Evolutionary conservation across 2,113 vertebrate species (phyloP).

Genomic region (Glaucidium brasilianum): DNA sequence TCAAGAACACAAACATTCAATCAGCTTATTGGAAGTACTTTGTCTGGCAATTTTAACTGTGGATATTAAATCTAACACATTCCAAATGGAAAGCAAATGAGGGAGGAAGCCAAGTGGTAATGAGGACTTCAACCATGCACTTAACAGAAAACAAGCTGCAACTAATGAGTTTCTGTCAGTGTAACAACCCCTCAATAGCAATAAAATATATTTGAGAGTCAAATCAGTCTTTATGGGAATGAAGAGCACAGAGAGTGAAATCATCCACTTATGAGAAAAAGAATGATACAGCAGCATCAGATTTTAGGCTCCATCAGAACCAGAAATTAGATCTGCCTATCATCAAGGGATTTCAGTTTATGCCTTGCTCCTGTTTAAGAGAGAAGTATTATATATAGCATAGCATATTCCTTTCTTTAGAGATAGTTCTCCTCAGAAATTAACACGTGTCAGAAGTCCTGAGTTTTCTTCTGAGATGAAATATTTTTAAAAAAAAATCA

Average conservation of each 20-base stretch:
- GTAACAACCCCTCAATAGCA: slow-evolving; percentile 14
- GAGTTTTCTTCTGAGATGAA: not conserved
- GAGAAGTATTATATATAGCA: not conserved
- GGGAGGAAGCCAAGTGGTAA: slow-evolving; percentile 31
- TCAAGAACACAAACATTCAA: slow-evolving; percentile 5
- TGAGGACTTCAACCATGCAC: slow-evolving; percentile 23
- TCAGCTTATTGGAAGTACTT: slow-evolving; percentile 2
- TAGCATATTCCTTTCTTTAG: not conserved
- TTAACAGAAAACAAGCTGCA: slow-evolving; percentile 54
- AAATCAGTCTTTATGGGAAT: slow-evolving; percentile 4
- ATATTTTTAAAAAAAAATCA: not conserved
- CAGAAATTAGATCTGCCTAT: not conserved
- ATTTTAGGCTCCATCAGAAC: not conserved
- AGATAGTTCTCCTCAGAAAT: not conserved
- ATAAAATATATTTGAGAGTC: slow-evolving; percentile 27
- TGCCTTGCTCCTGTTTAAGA: not conserved
- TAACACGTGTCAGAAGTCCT: not conserved
- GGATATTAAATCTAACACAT: slow-evolving; percentile 44
- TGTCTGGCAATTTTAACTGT: slow-evolving; percentile 26
- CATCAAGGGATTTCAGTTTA: not conserved
- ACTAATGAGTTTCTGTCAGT: slow-evolving; percentile 51
- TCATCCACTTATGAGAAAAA: not conserved
- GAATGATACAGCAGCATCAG: not conserved
- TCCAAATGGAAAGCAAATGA: slow-evolving; percentile 44
- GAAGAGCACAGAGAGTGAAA: not conserved